A percentile compares a stretch with the other conserved stretches of the same genome.
Evolutionary conservation across 2,113 vertebrate genomes (phyloP).

Genomic region (Charina bottae): DNA sequence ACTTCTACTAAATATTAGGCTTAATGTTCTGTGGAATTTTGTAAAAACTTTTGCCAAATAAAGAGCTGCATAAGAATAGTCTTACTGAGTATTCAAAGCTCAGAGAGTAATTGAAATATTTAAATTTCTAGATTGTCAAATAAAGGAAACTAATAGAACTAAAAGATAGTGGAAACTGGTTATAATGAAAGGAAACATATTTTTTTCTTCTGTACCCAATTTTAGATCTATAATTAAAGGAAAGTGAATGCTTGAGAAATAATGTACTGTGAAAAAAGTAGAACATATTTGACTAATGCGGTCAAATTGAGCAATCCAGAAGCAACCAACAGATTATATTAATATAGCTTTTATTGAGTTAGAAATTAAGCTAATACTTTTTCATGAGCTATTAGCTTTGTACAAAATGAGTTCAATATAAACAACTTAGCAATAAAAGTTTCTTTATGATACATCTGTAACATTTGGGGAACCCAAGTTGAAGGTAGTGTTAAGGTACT

Average conservation of each 20-base stretch:
- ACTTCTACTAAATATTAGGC: constrained; percentile 70
- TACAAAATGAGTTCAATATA: constrained; percentile 54
- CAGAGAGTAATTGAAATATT: constrained; percentile 14
- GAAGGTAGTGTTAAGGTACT: constrained; percentile 67
- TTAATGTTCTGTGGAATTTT: constrained; percentile 72
- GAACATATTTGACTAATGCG: constrained; percentile 26
- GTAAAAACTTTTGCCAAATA: constrained; percentile 69
- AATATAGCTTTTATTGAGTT: constrained; percentile 58
- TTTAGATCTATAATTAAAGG: background rate
- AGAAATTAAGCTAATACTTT: constrained; percentile 65
- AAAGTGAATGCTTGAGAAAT: background rate
- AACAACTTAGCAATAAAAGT: constrained; percentile 65
- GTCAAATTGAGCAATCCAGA: constrained; percentile 35
- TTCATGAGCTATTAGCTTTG: constrained; percentile 57
- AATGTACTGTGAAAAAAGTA: background rate
- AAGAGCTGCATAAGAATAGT: constrained; percentile 16
- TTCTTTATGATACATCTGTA: constrained; percentile 64
- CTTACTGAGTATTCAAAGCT: constrained; percentile 39
- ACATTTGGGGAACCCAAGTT: constrained; percentile 64
- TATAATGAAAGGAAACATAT: background rate
- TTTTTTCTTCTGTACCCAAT: background rate
- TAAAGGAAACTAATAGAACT: background rate
- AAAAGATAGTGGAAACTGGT: background rate
- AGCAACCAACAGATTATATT: constrained; percentile 44
- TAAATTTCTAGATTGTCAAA: constrained; percentile 5